A percentile compares a stretch with the other conserved stretches of the same genome.
Conservation (phyloP, 64 coral and sea anemone genomes). For the Pocillopora verrucosa region DNA sequence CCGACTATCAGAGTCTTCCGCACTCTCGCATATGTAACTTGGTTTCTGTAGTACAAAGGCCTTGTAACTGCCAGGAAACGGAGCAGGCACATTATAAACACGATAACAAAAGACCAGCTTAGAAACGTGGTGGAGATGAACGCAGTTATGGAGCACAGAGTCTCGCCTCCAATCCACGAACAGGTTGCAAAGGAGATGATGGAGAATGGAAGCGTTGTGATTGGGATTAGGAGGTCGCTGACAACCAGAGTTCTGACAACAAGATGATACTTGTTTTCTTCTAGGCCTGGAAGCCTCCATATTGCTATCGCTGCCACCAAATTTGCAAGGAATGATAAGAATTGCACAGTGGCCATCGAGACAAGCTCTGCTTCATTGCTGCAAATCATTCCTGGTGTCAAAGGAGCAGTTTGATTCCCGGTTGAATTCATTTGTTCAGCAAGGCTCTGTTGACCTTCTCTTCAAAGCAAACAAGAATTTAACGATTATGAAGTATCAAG, state of each 20-base stretch:
- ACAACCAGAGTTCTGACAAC: slow-evolving; percentile 64
- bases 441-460: neutral
- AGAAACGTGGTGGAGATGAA: slow-evolving; percentile 69
- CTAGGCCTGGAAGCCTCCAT: slow-evolving; percentile 72
- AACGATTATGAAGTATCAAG: neutral
- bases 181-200: slow-evolving; percentile 55
- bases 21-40: slow-evolving; percentile 49
- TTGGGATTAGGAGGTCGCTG: slow-evolving; percentile 54
- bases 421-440: slow-evolving; percentile 8
- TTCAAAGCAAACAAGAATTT: neutral
- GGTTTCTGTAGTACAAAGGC: slow-evolving; percentile 74
- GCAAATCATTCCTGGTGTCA: neutral
- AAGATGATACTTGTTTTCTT: slow-evolving; percentile 75
- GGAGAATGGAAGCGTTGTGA: slow-evolving; percentile 58
- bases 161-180: slow-evolving; percentile 54
- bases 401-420: neutral
- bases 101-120: slow-evolving; percentile 72
- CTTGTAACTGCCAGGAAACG: slow-evolving; percentile 69
- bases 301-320: slow-evolving; percentile 68
- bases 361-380: neutral
- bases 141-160: slow-evolving; percentile 61
- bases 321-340: slow-evolving; percentile 51
- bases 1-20: slow-evolving; percentile 42
- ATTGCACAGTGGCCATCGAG: slow-evolving; percentile 37
- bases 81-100: slow-evolving; percentile 67